Conservation (phyloP, 2,888 invertebrate species). For the Leptinotarsa tumamoca region DNA sequence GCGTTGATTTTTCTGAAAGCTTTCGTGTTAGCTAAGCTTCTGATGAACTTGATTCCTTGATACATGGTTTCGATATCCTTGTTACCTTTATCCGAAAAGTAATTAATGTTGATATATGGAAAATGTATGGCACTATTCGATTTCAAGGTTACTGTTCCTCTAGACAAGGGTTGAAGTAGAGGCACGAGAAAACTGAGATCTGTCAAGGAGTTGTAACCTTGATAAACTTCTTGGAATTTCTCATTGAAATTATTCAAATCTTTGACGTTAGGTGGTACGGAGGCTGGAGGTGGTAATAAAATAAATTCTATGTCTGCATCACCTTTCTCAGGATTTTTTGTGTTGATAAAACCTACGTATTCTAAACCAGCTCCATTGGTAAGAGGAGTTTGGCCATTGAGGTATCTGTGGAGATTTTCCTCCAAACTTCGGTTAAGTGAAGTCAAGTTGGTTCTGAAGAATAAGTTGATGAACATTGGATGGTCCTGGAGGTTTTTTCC, state of each 20-base stretch:
- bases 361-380: conserved; percentile 25
- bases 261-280: conserved; percentile 2
- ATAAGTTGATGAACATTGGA: conserved; percentile 31
- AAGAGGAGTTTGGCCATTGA: conserved; percentile 16
- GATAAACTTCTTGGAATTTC: background rate
- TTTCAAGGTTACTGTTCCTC: conserved; percentile 54
- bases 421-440: conserved; percentile 10
- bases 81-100: conserved; percentile 46
- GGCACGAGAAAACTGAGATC: conserved; percentile 44
- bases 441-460: conserved; percentile 22
- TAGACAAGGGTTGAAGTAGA: conserved; percentile 54
- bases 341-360: conserved; percentile 26
- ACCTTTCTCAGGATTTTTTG: conserved; percentile 36
- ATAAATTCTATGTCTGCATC: conserved; percentile 51
- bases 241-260: conserved; percentile 27
- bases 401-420: conserved; percentile 25
- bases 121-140: conserved; percentile 55
- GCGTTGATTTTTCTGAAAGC: conserved; percentile 73
- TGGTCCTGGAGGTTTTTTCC: conserved; percentile 88
- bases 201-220: conserved; percentile 30
- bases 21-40: conserved; percentile 63
- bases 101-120: conserved; percentile 55
- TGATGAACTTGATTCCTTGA: conserved; percentile 67
- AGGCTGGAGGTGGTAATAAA: conserved; percentile 67
- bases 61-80: conserved; percentile 76